Evolutionary conservation across 2,797 vertebrate species (phyloP), one percentile per base, ranked within the genome.

Genomic region (Amblyopsis hoosieri): DNA sequence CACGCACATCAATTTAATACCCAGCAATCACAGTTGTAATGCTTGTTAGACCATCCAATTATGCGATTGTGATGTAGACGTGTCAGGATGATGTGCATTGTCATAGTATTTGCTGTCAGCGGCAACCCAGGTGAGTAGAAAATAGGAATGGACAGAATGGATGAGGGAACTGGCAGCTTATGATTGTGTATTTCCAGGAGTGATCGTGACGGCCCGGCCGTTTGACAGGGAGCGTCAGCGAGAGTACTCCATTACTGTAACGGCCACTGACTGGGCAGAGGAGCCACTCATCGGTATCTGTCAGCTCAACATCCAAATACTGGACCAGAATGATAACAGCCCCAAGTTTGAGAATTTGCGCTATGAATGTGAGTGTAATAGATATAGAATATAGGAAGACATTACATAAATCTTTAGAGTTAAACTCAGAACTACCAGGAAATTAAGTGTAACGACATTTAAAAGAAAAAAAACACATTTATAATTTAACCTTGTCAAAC

Each of bases 251-350:
- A 83, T 96, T 77, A 95, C 95, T 23, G 93, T 96, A 80, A 97
- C 94, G 9, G 95, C 95, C 62, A 96, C 95, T 31, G 96, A 97
- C 85, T 94, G 95, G 91, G 94, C 94, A 0, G 90, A 82, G 6
- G 94, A 96, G 78, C 95, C 95, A 0, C 94, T 96, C 72, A 94
- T 94, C 59, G 95, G 95, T 64, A 94, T 96, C 78, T 97, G 95
- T 79, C 95, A 95, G 78, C 93, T 96, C 72, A 94, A 92, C 61
- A 47, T 97, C 66, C 78, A 93, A 79, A 94, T 97, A 82, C 83
- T 94, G 80, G 95, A 97, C 79, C 92, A 95, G 89, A 97, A 97
- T 60, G 96, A 97, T 84, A 97, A 96, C 76, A 94, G 91, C 83
- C 95, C 95, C 60, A 94, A 94, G 92, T 97, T 97, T 89, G 95